Conservation (phyloP, 1,140 invertebrate species). For the Temnothorax longispinosus region DNA sequence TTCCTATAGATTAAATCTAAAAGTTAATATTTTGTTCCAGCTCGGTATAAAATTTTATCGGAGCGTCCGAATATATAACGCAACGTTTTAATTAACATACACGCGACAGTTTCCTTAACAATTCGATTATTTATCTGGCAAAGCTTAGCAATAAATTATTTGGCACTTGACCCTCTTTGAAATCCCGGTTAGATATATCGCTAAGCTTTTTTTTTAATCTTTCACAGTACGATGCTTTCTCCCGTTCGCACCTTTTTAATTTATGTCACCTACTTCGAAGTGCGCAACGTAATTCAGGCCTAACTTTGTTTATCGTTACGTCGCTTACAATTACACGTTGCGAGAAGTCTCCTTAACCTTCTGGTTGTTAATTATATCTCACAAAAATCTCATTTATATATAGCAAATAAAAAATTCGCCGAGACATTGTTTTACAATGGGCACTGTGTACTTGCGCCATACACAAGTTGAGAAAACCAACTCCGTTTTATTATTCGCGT, state of each 20-base stretch:
- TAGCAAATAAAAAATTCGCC: not conserved
- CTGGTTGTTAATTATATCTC: not conserved
- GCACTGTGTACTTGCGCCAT: not conserved
- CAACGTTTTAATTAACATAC: constrained; percentile 42
- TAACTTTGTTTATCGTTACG: constrained; percentile 73
- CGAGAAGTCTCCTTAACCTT: constrained; percentile 20
- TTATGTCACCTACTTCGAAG: not conserved
- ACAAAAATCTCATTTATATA: not conserved
- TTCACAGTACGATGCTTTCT: not conserved
- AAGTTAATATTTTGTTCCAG: constrained; percentile 30
- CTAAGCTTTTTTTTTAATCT: not conserved
- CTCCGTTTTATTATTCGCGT: constrained; percentile 10
- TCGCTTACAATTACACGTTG: constrained; percentile 53
- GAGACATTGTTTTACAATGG: not conserved
- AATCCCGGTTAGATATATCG: constrained; percentile 29
- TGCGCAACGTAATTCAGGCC: constrained; percentile 71
- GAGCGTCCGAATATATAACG: constrained; percentile 14
- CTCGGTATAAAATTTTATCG: constrained; percentile 69
- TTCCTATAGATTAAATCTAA: constrained; percentile 48
- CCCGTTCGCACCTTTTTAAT: constrained; percentile 5
- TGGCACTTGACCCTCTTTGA: constrained; percentile 68
- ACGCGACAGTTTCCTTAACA: constrained; percentile 31
- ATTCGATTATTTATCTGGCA: constrained; percentile 42
- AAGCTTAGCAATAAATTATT: constrained; percentile 70
- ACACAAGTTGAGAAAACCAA: constrained; percentile 1